phyloP scores from a whole-genome alignment of 2,888 invertebrate species.

The Blera fallax region DNA sequence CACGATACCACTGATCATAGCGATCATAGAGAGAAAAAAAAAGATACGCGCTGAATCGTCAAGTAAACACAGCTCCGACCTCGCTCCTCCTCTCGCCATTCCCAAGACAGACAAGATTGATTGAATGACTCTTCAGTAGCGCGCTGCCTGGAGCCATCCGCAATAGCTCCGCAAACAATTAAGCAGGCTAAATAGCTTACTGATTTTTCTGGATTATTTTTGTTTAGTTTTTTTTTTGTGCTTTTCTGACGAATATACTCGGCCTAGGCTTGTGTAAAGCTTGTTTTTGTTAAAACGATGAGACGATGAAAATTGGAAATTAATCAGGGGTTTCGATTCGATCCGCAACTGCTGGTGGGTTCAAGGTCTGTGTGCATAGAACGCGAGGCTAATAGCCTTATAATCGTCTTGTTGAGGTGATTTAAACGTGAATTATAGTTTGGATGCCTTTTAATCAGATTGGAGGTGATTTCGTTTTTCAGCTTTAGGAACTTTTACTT shows the following conservation, averaged over 20 bases:
- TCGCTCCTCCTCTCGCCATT: not conserved
- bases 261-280: not conserved
- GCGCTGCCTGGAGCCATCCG: slow-evolving; percentile 9
- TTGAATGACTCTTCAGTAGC: slow-evolving; percentile 54
- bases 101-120: slow-evolving; percentile 21
- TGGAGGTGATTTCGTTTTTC: not conserved
- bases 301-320: slow-evolving; percentile 33
- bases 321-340: slow-evolving; percentile 4
- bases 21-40: not conserved
- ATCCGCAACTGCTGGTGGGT: not conserved
- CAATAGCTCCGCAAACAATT: slow-evolving; percentile 32
- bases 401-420: slow-evolving; percentile 35
- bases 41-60: not conserved
- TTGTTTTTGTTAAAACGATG: not conserved
- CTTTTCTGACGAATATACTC: not conserved
- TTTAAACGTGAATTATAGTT: slow-evolving; percentile 6
- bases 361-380: slow-evolving; percentile 16
- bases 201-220: slow-evolving; percentile 24
- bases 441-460: slow-evolving; percentile 6
- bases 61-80: not conserved
- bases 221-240: not conserved
- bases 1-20: slow-evolving; percentile 9
- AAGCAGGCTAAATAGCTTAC: slow-evolving; percentile 40
- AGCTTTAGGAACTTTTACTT: slow-evolving; percentile 27
- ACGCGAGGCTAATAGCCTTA: slow-evolving; percentile 30